A percentile compares a stretch with the other conserved stretches of the same genome.
These are phyloP conservation scores for Lethrus apterus DNA, from an alignment of 1,140 invertebrate species.

Conservation along the genomic window DNA sequence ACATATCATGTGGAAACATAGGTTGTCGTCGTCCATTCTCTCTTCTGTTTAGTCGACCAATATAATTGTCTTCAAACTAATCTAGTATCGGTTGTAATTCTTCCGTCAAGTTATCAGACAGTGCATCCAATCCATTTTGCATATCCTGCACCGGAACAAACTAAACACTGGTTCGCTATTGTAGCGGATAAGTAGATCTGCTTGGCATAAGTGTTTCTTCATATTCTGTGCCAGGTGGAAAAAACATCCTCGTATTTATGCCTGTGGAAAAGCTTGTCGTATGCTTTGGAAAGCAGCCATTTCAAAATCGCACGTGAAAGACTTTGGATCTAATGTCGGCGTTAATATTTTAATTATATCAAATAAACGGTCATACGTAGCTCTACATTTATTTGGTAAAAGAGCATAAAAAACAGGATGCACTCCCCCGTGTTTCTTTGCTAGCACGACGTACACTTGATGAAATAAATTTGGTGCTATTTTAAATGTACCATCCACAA, in stretches of 20 bases:
- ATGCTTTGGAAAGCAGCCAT: slow-evolving; percentile 4
- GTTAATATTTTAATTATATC: slow-evolving; percentile 8
- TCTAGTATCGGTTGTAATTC: slow-evolving; percentile 10
- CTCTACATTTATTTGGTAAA: slow-evolving; percentile 10
- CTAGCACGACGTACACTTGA: slow-evolving; percentile 13
- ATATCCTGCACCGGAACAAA: slow-evolving; percentile 10
- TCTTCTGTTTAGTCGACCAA: slow-evolving; percentile 12
- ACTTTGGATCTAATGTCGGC: slow-evolving; percentile 6
- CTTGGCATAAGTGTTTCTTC: slow-evolving; percentile 6
- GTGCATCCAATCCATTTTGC: not conserved
- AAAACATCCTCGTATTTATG: slow-evolving; percentile 7
- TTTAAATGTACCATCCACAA: slow-evolving; percentile 7
- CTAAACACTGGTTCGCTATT: slow-evolving; percentile 8
- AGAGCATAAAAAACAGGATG: slow-evolving; percentile 14
- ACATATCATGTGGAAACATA: slow-evolving; percentile 14
- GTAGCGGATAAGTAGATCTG: not conserved
- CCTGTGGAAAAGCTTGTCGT: slow-evolving; percentile 2
- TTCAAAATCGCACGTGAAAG: slow-evolving; percentile 11
- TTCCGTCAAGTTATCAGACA: not conserved
- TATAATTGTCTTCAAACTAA: slow-evolving; percentile 16
- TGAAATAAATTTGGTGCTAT: slow-evolving; percentile 11
- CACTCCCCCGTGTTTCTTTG: slow-evolving; percentile 7
- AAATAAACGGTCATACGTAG: slow-evolving; percentile 11
- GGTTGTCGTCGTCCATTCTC: slow-evolving; percentile 7
- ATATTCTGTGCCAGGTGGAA: slow-evolving; percentile 13